phyloP scores from a whole-genome alignment of 2,113 vertebrate species.

The Cygnus atratus region DNA sequence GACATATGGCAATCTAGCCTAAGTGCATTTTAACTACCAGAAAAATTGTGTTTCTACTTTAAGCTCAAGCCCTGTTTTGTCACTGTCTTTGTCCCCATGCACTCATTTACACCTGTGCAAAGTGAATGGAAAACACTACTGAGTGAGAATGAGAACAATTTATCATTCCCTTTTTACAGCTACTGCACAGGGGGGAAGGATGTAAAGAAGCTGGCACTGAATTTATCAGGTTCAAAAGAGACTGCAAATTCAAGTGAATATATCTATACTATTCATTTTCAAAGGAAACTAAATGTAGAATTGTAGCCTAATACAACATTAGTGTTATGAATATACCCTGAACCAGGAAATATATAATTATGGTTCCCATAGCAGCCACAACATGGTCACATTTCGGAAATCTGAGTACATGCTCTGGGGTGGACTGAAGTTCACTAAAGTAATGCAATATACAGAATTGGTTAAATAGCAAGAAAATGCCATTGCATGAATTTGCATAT shows the following conservation, averaged over 20 bases:
- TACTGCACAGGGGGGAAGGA: background rate
- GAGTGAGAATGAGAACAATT: constrained; percentile 24
- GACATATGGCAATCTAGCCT: background rate
- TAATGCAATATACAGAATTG: background rate
- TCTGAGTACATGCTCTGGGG: background rate
- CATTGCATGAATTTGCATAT: background rate
- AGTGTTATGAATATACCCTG: background rate
- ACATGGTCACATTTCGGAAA: background rate
- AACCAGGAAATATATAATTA: background rate
- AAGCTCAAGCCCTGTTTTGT: background rate
- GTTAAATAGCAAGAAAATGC: background rate
- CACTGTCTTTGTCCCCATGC: background rate
- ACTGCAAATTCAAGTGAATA: background rate
- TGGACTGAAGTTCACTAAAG: background rate
- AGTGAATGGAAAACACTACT: background rate
- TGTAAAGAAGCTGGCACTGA: background rate
- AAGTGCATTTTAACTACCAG: background rate
- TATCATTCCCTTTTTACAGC: background rate
- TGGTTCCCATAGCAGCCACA: background rate
- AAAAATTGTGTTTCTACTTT: background rate
- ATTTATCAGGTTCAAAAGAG: background rate
- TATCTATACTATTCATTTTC: background rate
- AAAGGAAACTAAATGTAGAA: background rate
- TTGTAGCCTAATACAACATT: background rate
- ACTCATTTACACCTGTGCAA: constrained; percentile 42